Evolutionary conservation across 2,797 vertebrate species (phyloP).

Genomic region (Apogon hyalosoma): DNA sequence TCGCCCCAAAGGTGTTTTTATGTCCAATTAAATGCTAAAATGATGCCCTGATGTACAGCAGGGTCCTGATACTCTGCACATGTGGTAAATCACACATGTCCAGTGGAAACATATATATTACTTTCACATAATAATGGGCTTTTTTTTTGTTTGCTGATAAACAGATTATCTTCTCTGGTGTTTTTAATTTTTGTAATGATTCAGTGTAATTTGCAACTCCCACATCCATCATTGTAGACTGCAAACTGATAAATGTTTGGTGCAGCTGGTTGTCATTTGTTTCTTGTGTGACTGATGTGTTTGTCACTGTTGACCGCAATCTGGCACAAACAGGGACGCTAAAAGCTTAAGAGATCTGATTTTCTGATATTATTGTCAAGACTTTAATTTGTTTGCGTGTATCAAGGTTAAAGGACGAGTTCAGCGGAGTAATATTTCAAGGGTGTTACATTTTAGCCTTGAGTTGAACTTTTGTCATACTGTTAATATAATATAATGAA

Average conservation of each 20-base stretch:
- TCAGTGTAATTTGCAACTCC: conserved; percentile 13
- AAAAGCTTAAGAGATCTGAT: conserved; percentile 3
- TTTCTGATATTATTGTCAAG: conserved; percentile 13
- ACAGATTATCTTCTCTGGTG: conserved; percentile 3
- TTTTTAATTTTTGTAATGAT: conserved; percentile 23
- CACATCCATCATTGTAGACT: conserved; percentile 11
- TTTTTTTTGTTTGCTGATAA: conserved; percentile 15
- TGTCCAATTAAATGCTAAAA: conserved; percentile 68
- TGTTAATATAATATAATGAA: too few relatives aligned
- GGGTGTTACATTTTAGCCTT: too few relatives aligned
- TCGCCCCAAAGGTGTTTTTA: conserved; percentile 61
- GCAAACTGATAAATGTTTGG: conserved; percentile 16
- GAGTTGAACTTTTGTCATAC: too few relatives aligned
- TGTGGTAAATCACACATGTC: conserved; percentile 37
- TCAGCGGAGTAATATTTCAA: background rate
- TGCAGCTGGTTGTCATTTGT: conserved; percentile 33
- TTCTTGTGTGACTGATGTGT: conserved; percentile 34
- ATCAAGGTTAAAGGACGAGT: conserved; percentile 2
- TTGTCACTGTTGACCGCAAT: conserved; percentile 31
- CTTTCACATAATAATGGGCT: conserved; percentile 15
- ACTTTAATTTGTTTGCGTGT: conserved; percentile 4
- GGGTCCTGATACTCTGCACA: conserved; percentile 24
- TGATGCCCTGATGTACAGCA: conserved; percentile 49
- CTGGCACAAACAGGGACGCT: conserved; percentile 10
- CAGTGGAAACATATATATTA: background rate